Evolutionary conservation across 1,140 invertebrate species (phyloP).

Genomic region (Scaptomyza hsui): DNA sequence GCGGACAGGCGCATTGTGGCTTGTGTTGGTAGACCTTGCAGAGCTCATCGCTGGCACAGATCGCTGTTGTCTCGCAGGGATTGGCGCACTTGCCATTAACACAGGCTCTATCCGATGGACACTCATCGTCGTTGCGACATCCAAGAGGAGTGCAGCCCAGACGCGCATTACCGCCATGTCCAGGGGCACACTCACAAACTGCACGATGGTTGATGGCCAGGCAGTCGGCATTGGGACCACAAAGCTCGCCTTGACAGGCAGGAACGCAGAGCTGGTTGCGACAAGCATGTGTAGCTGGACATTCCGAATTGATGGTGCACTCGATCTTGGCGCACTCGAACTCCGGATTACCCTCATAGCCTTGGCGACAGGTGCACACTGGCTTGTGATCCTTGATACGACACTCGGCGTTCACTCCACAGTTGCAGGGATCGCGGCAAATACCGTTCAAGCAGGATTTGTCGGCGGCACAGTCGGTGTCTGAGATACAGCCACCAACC

Average conservation of each 20-base stretch:
- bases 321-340: slow-evolving; percentile 89
- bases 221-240: slow-evolving; percentile 90
- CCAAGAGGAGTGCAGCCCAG: slow-evolving; percentile 90
- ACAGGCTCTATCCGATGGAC: slow-evolving; percentile 90
- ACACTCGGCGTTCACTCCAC: slow-evolving; percentile 92
- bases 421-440: slow-evolving; percentile 92
- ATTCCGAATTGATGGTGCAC: slow-evolving; percentile 90
- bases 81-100: slow-evolving; percentile 91
- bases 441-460: slow-evolving; percentile 91
- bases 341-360: slow-evolving; percentile 92
- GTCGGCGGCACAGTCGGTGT: slow-evolving; percentile 90
- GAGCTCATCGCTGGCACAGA: slow-evolving; percentile 89
- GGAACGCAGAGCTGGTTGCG: slow-evolving; percentile 91
- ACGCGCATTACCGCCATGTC: slow-evolving; percentile 92
- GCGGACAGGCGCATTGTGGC: slow-evolving; percentile 91
- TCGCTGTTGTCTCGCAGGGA: slow-evolving; percentile 88
- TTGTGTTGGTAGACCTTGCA: slow-evolving; percentile 91
- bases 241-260: slow-evolving; percentile 89
- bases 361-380: slow-evolving; percentile 91
- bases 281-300: slow-evolving; percentile 90
- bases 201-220: slow-evolving; percentile 89
- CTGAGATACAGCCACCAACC: slow-evolving; percentile 89
- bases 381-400: slow-evolving; percentile 92
- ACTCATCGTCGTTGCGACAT: slow-evolving; percentile 90
- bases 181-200: slow-evolving; percentile 91